Evolutionary conservation across 1,140 invertebrate species (phyloP), one percentile per base, ranked within the genome.

Genomic region (Megathymus violae): DNA sequence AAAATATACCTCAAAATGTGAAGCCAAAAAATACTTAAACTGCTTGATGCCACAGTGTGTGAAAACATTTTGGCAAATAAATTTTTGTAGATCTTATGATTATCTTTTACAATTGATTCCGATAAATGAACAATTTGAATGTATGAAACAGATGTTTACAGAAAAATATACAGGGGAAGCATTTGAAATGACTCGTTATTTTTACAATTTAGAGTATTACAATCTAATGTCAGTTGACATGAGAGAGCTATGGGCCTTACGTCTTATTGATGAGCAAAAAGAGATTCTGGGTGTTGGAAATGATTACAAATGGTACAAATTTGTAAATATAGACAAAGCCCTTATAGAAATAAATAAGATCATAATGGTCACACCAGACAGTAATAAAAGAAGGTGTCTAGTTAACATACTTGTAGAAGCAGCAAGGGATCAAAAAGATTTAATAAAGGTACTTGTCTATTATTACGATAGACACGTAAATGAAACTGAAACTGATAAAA

Each of bases 391-490:
- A 43, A 40, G 44, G 9, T 60, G 76, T 13, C 75, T 85, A 19
- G 14, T 79, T 4, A 50, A 71, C 1, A 54, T 72, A 52, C 69
- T 88, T 36, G 44, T 85, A n/a, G 36, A 76, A 15, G 72, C 80
- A 4, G 71, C 71, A 16, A 78, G 67, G 61, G 72, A 58, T 50
- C 58, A 83, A 50, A 25, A 46, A 4, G 72, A 88, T 27, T 54
- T 85, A 15, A 68, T 71, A 59, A 74, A 41, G 10, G 31, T 85
- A 1, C 66, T 85, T 0, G 61, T 60, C 31, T 83, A 88, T 68
- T 88, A 76, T 65, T 78, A 78, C 56, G 64, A 83, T 2, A 74
- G 77, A 64, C 76, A 80, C 69, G 50, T 74, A 3, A 86, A 86
- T 65, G 85, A 86, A 67, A 46, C 7, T 9, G 59, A 43, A 43